phyloP scores from a whole-genome alignment of 2,797 vertebrate genomes.

The Chromis chromis region DNA sequence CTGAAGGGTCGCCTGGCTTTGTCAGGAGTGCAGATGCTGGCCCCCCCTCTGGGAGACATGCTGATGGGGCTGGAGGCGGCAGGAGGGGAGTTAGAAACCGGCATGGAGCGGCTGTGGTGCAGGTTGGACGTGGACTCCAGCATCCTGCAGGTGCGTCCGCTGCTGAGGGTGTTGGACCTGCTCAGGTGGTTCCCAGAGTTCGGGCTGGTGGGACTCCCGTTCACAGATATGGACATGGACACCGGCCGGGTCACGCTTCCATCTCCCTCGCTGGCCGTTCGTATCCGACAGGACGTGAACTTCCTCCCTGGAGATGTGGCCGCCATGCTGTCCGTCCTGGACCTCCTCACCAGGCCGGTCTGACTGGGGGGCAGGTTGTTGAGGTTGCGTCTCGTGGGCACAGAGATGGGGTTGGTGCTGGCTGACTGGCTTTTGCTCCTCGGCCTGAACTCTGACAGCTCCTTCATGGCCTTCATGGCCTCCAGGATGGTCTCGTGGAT shows the following conservation, averaged over 20 bases:
- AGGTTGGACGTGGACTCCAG: slow-evolving; percentile 82
- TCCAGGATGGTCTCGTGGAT: slow-evolving; percentile 99
- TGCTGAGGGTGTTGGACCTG: slow-evolving; percentile 88
- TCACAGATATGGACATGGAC: slow-evolving; percentile 83
- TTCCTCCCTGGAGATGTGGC: slow-evolving; percentile 84
- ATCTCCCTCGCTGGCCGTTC: slow-evolving; percentile 95
- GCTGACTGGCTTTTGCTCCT: slow-evolving; percentile 97
- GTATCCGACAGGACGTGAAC: slow-evolving; percentile 86
- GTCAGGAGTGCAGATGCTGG: slow-evolving; percentile 69
- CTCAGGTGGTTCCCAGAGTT: slow-evolving; percentile 84
- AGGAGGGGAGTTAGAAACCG: slow-evolving; percentile 89
- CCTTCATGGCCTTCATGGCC: slow-evolving; percentile 97
- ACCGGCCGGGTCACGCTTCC: slow-evolving; percentile 85
- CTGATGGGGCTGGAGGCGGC: slow-evolving; percentile 89
- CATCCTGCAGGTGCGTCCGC: slow-evolving; percentile 82
- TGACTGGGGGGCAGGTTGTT: slow-evolving; percentile 94
- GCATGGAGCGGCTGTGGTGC: slow-evolving; percentile 92
- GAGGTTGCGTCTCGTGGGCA: slow-evolving; percentile 91
- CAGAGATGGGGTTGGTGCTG: slow-evolving; percentile 91
- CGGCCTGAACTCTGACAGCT: slow-evolving; percentile 94
- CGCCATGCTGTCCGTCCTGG: slow-evolving; percentile 91
- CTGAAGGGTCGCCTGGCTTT: slow-evolving; percentile 88
- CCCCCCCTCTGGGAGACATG: slow-evolving; percentile 87
- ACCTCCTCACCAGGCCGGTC: slow-evolving; percentile 89
- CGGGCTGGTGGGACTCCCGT: slow-evolving; percentile 90